These are phyloP conservation scores for Stratiolaelaps scimitus DNA, from an alignment of 1,140 invertebrate species.

Conservation along the genomic window DNA sequence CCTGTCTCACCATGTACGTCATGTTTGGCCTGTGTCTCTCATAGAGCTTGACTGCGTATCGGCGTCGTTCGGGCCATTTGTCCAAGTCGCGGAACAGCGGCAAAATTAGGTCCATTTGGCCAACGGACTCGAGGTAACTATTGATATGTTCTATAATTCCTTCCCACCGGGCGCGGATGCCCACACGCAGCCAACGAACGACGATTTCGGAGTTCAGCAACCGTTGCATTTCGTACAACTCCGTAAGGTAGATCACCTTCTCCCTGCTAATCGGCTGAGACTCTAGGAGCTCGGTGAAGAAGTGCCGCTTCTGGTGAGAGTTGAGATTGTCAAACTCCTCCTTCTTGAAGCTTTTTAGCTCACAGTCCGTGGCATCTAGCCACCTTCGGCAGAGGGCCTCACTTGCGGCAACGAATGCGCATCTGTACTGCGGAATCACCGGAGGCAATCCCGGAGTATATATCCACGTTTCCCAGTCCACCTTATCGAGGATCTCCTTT, in stretches of 20 bases:
- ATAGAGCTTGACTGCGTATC: no score
- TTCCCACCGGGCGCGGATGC: slow-evolving; percentile 56
- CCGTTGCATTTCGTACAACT: slow-evolving; percentile 53
- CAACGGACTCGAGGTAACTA: no score
- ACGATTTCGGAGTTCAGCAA: slow-evolving; percentile 63
- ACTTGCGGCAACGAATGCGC: slow-evolving; percentile 53
- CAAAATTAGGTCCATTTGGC: no score
- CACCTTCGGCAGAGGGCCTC: slow-evolving; percentile 49
- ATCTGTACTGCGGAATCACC: slow-evolving; percentile 64
- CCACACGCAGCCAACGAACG: slow-evolving; percentile 59
- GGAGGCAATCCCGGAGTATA: slow-evolving; percentile 69
- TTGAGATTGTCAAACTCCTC: slow-evolving; percentile 49
- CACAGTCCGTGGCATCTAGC: slow-evolving; percentile 43
- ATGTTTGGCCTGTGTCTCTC: no score
- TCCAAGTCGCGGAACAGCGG: no score
- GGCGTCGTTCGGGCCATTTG: no score
- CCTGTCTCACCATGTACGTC: no score
- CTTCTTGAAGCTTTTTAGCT: slow-evolving; percentile 42
- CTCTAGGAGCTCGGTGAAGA: slow-evolving; percentile 56
- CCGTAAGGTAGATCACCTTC: slow-evolving; percentile 44
- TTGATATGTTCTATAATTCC: slow-evolving; percentile 50
- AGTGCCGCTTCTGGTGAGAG: slow-evolving; percentile 55
- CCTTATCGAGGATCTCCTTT: slow-evolving; percentile 34
- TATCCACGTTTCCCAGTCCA: slow-evolving; percentile 80
- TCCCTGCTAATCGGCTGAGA: slow-evolving; percentile 33